Percentiles rank a stretch among this genome's conserved stretches.
Conservation (phyloP, 2,113 vertebrate species). For the Brachionichthys hirsutus region DNA sequence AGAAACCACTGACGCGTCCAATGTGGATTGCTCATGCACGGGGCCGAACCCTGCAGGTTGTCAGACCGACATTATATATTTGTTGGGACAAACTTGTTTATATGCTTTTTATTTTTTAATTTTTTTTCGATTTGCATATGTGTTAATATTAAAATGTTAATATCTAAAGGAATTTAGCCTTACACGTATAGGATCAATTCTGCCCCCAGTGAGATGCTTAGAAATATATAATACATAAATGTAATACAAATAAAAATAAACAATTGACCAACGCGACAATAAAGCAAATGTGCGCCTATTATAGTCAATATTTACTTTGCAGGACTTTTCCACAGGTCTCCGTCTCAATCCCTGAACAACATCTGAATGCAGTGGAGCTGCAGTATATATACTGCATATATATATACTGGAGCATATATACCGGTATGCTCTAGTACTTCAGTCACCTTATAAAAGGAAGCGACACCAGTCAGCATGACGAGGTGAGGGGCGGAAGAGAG, state of each 20-base stretch:
- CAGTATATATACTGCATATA: no score
- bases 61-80: neutral
- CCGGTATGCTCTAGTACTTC: neutral
- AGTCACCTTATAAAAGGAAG: neutral
- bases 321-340: no score
- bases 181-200: neutral
- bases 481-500: neutral
- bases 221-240: no score
- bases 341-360: no score
- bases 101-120: neutral
- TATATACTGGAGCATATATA: no score
- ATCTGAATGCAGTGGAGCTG: no score
- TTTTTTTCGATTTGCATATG: neutral
- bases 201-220: neutral
- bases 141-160: neutral
- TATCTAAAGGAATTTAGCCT: neutral
- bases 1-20: neutral
- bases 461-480: neutral
- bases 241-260: no score
- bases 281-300: no score
- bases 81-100: neutral
- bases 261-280: no score
- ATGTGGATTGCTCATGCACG: neutral
- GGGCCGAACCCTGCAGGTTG: neutral
- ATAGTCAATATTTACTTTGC: no score